phyloP scores from a whole-genome alignment of 2,888 invertebrate species.

The Branchipolynoe longqiensis region DNA sequence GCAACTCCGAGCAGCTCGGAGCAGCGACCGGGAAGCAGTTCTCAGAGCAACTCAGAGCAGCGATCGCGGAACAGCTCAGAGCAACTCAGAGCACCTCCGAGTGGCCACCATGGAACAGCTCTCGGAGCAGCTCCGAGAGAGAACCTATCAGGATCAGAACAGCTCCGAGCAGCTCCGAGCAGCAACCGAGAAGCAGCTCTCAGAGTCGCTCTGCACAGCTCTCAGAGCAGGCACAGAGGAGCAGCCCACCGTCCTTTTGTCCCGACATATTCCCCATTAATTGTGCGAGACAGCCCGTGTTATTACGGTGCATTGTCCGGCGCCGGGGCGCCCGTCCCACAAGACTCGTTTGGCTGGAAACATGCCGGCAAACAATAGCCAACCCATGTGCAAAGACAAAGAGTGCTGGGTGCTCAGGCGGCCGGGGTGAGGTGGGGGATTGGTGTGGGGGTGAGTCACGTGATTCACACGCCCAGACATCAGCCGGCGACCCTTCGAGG shows the following conservation, averaged over 20 bases:
- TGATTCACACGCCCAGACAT: conserved; percentile 22
- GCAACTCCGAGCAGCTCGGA: too few relatives aligned
- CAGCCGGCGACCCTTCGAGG: not conserved
- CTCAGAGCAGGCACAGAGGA: not conserved
- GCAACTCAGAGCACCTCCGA: too few relatives aligned
- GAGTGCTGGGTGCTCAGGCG: not conserved
- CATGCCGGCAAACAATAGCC: conserved; percentile 36
- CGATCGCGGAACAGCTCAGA: too few relatives aligned
- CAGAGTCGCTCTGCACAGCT: too few relatives aligned
- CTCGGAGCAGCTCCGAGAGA: too few relatives aligned
- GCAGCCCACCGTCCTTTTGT: not conserved
- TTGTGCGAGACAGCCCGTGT: conserved; percentile 26
- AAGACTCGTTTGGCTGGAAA: conserved; percentile 32
- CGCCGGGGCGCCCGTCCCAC: conserved; percentile 1
- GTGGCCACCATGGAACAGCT: too few relatives aligned
- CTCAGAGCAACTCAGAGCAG: too few relatives aligned
- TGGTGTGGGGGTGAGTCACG: not conserved
- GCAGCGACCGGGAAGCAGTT: too few relatives aligned
- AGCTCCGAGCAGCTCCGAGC: too few relatives aligned
- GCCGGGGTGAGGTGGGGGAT: not conserved
- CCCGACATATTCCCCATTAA: conserved; percentile 36
- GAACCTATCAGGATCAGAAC: too few relatives aligned
- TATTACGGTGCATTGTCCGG: conserved; percentile 40
- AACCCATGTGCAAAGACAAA: conserved; percentile 39
- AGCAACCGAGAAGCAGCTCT: too few relatives aligned